Conservation (phyloP, 2,113 vertebrate genomes). For the Rhabdornis inornatus region DNA sequence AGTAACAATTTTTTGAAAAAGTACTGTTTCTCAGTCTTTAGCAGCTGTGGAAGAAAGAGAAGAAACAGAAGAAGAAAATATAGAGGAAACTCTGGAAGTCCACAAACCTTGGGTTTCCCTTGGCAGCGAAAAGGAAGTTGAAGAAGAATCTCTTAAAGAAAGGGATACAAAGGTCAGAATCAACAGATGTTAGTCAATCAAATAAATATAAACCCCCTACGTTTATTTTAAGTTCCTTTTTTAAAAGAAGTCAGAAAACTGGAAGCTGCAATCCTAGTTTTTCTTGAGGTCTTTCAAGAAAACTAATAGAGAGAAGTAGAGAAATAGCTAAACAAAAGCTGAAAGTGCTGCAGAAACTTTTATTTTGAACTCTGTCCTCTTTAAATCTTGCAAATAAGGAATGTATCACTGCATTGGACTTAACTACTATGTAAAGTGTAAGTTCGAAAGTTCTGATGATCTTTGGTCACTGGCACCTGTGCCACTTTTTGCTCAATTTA, state of each 20-base stretch:
- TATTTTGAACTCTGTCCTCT: neutral
- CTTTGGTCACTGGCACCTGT: neutral
- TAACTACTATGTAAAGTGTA: neutral
- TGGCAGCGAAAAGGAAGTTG: constrained; percentile 89
- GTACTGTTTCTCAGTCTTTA: constrained; percentile 60
- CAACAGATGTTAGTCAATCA: neutral
- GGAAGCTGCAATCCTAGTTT: neutral
- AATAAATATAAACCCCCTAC: neutral
- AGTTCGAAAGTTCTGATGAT: neutral
- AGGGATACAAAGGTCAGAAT: constrained; percentile 73
- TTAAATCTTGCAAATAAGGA: neutral
- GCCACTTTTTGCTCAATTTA: neutral
- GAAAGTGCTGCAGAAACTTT: neutral
- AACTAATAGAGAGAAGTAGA: neutral
- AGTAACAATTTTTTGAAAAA: neutral
- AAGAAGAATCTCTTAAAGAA: constrained; percentile 80
- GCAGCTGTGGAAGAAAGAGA: constrained; percentile 54
- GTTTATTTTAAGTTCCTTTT: neutral
- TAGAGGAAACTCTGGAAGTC: constrained; percentile 40
- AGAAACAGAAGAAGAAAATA: constrained; percentile 57
- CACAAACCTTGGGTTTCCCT: constrained; percentile 83
- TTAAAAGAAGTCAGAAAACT: neutral
- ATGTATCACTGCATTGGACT: neutral
- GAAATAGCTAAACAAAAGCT: neutral
- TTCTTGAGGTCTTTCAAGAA: neutral